Evolutionary conservation across 2,113 vertebrate genomes (phyloP).

Genomic region (Mionectes macconnelli): DNA sequence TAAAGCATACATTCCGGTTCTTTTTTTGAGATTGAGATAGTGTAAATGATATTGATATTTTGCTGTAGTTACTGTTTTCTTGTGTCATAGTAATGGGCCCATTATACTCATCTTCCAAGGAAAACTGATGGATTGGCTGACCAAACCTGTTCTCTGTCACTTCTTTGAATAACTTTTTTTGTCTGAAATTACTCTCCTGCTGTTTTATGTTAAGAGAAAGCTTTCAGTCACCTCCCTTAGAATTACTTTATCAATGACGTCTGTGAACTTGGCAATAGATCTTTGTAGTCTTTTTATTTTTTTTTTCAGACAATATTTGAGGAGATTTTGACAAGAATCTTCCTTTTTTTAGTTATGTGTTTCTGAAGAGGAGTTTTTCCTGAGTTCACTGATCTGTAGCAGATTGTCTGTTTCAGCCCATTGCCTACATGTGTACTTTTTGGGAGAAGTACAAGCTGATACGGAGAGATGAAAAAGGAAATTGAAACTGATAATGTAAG

Average conservation of each 20-base stretch:
- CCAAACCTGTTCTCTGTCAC: background rate
- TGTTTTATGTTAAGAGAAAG: background rate
- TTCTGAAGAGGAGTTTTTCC: background rate
- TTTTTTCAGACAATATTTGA: background rate
- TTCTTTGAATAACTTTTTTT: background rate
- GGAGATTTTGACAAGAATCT: background rate
- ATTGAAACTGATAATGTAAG: background rate
- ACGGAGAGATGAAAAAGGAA: background rate
- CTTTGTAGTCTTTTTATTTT: too few species aligned
- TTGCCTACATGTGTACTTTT: background rate
- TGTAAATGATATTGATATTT: background rate
- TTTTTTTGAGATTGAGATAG: background rate
- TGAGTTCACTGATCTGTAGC: background rate
- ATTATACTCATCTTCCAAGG: background rate
- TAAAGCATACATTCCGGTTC: background rate
- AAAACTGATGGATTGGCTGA: background rate
- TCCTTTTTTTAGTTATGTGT: accelerated
- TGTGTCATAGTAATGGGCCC: background rate
- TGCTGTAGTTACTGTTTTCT: background rate
- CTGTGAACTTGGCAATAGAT: background rate
- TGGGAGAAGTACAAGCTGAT: background rate
- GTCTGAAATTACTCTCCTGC: background rate
- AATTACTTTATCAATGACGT: background rate
- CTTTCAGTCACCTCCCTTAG: background rate
- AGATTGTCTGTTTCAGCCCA: background rate